Percentiles rank a stretch among this genome's conserved stretches.
phyloP scores from a whole-genome alignment of 2,888 invertebrate species.

The Calliopum simillimum region DNA sequence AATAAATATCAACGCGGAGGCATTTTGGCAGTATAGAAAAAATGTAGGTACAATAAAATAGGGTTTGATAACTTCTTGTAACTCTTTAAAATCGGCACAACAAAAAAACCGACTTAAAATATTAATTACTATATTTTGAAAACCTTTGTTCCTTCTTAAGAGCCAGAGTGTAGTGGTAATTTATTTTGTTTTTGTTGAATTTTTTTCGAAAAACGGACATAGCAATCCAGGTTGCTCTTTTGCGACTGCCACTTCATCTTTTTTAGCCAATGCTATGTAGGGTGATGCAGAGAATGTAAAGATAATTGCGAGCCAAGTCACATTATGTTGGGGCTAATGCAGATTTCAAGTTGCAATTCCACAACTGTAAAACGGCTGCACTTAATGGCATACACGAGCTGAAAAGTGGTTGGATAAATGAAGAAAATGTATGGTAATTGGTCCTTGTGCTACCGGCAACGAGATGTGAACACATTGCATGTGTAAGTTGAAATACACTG shows the following conservation, averaged over 20 bases:
- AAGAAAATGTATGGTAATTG: not conserved
- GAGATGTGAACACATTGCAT: too few relatives aligned
- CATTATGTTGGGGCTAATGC: conserved; percentile 13
- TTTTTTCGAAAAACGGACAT: too few relatives aligned
- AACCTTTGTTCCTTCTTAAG: not conserved
- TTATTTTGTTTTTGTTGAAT: too few relatives aligned
- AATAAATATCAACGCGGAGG: too few relatives aligned
- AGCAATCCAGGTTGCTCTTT: too few relatives aligned
- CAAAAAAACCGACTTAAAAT: conserved; percentile 6
- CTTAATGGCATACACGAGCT: conserved; percentile 2
- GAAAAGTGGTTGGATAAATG: not conserved
- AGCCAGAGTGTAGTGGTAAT: not conserved
- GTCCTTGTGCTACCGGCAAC: too few relatives aligned
- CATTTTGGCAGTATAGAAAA: too few relatives aligned
- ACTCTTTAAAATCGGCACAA: too few relatives aligned
- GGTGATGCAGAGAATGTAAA: not conserved
- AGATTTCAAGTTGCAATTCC: conserved; percentile 12
- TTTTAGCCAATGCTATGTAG: not conserved
- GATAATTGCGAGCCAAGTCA: conserved; percentile 20
- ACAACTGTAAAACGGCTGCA: conserved; percentile 9
- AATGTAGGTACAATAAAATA: too few relatives aligned
- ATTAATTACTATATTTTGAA: not conserved
- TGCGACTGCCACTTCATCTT: not conserved
- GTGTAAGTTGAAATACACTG: not conserved
- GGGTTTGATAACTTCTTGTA: too few relatives aligned